Evolutionary conservation across 1,140 invertebrate genomes (phyloP).

Genomic region (Drosophila athabasca): DNA sequence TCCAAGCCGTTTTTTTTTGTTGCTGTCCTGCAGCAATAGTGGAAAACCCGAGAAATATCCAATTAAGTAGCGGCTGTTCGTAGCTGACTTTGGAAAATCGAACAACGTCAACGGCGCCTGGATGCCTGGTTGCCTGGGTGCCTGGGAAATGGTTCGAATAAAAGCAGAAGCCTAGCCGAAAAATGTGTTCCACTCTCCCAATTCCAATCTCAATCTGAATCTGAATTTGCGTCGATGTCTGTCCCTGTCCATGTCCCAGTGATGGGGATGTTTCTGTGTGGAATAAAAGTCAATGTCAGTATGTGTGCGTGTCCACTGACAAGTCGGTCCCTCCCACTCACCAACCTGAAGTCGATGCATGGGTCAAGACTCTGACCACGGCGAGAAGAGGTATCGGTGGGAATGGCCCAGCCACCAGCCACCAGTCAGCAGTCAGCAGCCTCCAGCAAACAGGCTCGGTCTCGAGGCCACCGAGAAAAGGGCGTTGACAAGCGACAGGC

Average conservation of each 20-base stretch:
- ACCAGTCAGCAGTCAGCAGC: too few relatives aligned
- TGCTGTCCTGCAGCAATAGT: constrained; percentile 13
- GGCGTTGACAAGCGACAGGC: constrained; percentile 30
- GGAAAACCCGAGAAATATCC: constrained; percentile 53
- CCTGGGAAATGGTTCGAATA: neutral
- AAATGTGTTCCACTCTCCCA: constrained; percentile 12
- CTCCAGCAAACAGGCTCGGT: neutral
- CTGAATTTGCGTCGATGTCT: too few relatives aligned
- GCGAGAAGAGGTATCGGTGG: neutral
- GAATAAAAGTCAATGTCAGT: constrained; percentile 76
- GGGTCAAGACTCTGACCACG: constrained; percentile 22
- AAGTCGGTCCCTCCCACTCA: constrained; percentile 25
- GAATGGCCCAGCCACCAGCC: too few relatives aligned
- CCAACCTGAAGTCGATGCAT: neutral
- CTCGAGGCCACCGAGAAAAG: neutral
- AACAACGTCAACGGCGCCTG: constrained; percentile 32
- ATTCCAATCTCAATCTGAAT: too few relatives aligned
- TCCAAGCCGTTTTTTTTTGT: too few relatives aligned
- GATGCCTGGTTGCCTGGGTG: neutral
- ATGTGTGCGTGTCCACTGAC: constrained; percentile 36
- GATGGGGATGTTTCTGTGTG: neutral
- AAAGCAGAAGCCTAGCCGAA: constrained; percentile 15
- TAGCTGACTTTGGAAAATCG: constrained; percentile 61
- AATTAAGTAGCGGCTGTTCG: constrained; percentile 76
- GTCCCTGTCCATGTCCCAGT: too few relatives aligned